phyloP scores from a whole-genome alignment of 2,888 invertebrate genomes.

The Ommatoiulus sabulosus region DNA sequence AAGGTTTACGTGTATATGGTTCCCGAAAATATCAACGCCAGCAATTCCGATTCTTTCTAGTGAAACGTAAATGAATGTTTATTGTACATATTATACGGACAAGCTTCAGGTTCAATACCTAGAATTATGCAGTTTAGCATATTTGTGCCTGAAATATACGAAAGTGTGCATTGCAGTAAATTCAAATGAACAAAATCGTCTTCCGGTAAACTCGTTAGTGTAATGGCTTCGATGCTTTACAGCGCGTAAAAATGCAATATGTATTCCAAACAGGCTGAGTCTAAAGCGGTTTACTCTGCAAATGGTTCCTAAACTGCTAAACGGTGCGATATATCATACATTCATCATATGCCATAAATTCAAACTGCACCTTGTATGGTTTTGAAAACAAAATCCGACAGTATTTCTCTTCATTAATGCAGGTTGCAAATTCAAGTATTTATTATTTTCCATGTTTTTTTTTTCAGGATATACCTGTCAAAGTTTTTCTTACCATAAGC shows the following conservation, averaged over 20 bases:
- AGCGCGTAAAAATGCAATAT: constrained; percentile 11
- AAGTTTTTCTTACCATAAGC: neutral
- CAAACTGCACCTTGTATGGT: no score
- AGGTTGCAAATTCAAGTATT: no score
- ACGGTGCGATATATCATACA: neutral
- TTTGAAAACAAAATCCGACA: no score
- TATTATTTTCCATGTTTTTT: neutral
- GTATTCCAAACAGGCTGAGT: neutral
- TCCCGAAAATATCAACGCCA: neutral
- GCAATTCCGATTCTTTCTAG: neutral
- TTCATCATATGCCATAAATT: no score
- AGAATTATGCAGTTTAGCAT: neutral
- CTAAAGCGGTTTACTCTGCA: neutral
- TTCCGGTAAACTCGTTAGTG: constrained; percentile 11
- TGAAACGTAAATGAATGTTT: constrained; percentile 47
- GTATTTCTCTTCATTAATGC: no score
- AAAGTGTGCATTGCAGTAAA: neutral
- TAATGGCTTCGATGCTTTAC: neutral
- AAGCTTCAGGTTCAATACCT: neutral
- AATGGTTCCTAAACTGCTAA: neutral
- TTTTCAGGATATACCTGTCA: neutral
- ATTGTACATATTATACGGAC: neutral
- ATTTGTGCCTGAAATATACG: neutral
- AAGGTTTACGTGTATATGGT: constrained; percentile 1
- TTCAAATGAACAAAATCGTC: constrained; percentile 16